These are phyloP conservation scores for Gambelia wislizenii DNA, from an alignment of 2,797 vertebrate species.

Conservation along the genomic window DNA sequence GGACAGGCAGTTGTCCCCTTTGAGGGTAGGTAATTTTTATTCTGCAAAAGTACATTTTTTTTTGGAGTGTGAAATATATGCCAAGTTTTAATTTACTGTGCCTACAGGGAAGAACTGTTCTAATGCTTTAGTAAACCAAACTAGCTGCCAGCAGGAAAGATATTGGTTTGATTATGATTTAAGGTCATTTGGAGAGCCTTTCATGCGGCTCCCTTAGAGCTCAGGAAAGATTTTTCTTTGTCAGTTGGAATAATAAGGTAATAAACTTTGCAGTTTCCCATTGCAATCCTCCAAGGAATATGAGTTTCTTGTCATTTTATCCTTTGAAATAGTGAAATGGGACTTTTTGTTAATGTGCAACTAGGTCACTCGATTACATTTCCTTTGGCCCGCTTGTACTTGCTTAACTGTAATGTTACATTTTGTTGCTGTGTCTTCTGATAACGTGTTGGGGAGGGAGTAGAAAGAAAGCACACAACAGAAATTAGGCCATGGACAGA, in stretches of 20 bases:
- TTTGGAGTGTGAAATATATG: background rate
- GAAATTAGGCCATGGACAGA: constrained; percentile 26
- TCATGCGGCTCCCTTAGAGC: constrained; percentile 6
- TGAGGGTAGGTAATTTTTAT: background rate
- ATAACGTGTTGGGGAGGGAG: background rate
- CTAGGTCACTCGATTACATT: constrained; percentile 25
- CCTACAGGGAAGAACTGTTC: constrained; percentile 16
- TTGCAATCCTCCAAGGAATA: constrained; percentile 24
- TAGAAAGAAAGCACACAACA: background rate
- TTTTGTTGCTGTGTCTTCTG: constrained; percentile 39
- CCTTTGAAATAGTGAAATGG: constrained; percentile 28
- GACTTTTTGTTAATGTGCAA: constrained; percentile 17
- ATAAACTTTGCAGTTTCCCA: constrained; percentile 7
- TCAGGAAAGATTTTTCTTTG: background rate
- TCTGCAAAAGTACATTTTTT: background rate
- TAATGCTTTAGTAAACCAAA: background rate
- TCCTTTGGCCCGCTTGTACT: constrained; percentile 44
- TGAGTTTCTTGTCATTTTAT: constrained; percentile 28
- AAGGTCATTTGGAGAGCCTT: background rate
- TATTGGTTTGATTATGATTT: background rate
- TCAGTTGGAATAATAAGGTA: background rate
- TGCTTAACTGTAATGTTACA: constrained; percentile 31
- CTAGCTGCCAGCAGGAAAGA: background rate
- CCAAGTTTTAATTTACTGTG: background rate
- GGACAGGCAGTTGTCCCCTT: background rate